Conservation (phyloP, 2,797 vertebrate species). For the Enteromius radiatus region DNA sequence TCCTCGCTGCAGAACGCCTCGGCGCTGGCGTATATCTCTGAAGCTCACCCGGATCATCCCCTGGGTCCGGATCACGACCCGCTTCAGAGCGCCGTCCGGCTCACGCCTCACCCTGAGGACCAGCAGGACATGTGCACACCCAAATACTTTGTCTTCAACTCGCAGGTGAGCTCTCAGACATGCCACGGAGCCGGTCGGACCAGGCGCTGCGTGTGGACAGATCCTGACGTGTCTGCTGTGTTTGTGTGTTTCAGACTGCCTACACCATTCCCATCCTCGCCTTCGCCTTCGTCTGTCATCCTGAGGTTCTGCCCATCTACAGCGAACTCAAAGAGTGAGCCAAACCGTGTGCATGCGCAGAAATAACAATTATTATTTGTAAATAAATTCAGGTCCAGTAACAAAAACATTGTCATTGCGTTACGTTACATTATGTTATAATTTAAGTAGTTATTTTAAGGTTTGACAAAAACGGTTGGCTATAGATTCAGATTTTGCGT, state of each 20-base stretch:
- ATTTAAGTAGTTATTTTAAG: too few species aligned
- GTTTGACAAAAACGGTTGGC: neutral
- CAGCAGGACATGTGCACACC: constrained; percentile 86
- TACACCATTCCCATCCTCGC: constrained; percentile 96
- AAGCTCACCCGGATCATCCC: constrained; percentile 68
- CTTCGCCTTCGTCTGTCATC: constrained; percentile 98
- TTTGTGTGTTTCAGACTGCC: constrained; percentile 81
- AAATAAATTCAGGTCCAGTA: neutral
- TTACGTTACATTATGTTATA: too few species aligned
- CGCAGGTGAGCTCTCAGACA: constrained; percentile 78
- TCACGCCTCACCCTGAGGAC: constrained; percentile 73
- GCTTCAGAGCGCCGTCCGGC: constrained; percentile 68
- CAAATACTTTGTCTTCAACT: constrained; percentile 95
- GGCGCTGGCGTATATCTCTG: constrained; percentile 79
- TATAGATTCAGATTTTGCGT: neutral
- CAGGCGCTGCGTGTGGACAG: neutral
- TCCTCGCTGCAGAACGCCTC: constrained; percentile 76
- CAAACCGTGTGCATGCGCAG: neutral
- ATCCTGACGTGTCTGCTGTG: neutral
- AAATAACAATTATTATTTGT: neutral
- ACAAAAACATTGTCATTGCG: neutral
- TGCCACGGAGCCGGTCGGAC: neutral
- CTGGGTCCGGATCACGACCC: constrained; percentile 65
- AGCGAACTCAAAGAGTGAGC: constrained; percentile 98
- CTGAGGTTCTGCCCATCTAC: constrained; percentile 98